Conservation (phyloP, 2,888 invertebrate species). For the Emmelina monodactyla region DNA sequence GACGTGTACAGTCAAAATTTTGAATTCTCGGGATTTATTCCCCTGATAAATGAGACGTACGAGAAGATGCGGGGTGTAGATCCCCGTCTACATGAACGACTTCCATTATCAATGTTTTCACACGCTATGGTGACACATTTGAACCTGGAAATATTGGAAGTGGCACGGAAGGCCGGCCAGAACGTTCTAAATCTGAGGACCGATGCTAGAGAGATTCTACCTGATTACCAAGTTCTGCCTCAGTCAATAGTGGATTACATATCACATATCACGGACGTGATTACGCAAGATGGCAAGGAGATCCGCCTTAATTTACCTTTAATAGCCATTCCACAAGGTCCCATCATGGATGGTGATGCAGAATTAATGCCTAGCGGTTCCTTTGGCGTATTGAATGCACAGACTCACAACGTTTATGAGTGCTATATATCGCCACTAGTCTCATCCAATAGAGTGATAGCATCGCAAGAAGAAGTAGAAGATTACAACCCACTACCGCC, state of each 20-base stretch:
- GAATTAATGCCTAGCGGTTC: conserved; percentile 5
- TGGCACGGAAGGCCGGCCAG: conserved; percentile 7
- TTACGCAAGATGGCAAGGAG: conserved; percentile 1
- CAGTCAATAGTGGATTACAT: conserved; percentile 5
- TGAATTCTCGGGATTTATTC: too few species aligned
- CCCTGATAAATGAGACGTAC: too few species aligned
- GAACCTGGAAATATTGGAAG: conserved; percentile 6
- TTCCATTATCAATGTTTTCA: conserved; percentile 6
- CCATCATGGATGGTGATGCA: conserved; percentile 3
- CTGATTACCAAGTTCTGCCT: conserved; percentile 5
- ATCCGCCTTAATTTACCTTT: conserved; percentile 7
- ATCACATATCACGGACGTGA: not conserved
- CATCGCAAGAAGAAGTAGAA: not conserved
- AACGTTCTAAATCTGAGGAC: conserved; percentile 4
- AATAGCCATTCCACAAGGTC: conserved; percentile 11
- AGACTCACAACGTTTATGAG: conserved; percentile 11
- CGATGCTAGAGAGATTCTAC: conserved; percentile 4
- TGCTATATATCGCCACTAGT: conserved; percentile 9
- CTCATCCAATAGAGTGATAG: conserved; percentile 4
- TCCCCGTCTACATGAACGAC: conserved; percentile 6
- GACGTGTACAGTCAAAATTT: too few species aligned
- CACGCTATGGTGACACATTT: conserved; percentile 7
- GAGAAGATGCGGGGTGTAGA: too few species aligned
- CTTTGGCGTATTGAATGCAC: conserved; percentile 5
- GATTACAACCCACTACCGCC: not conserved